Percentiles rank a stretch among this genome's conserved stretches.
These are phyloP conservation scores for Sminthopsis crassicaudata DNA, from an alignment of 2,113 vertebrate genomes.

Conservation along the genomic window DNA sequence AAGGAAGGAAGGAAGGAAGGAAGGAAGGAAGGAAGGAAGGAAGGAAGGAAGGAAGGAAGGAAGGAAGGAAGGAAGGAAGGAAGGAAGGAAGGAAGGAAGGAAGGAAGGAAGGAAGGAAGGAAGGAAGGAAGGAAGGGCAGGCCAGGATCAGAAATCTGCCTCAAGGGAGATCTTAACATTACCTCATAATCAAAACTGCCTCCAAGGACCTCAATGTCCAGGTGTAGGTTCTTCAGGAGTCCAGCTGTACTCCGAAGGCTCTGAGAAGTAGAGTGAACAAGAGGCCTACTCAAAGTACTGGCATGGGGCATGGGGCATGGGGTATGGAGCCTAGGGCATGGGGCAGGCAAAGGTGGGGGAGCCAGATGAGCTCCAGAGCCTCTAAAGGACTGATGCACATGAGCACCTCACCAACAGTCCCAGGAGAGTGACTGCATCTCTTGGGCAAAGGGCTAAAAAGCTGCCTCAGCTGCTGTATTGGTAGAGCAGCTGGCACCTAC, in stretches of 20 bases:
- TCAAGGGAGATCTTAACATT: neutral
- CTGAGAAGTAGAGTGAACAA: slow-evolving; percentile 57
- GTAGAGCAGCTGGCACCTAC: too few relatives aligned
- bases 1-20: too few relatives aligned
- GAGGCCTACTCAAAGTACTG: neutral
- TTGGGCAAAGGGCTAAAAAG: neutral
- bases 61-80: too few relatives aligned
- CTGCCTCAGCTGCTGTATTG: neutral
- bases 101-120: too few relatives aligned
- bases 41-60: accelerated
- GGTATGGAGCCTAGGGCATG: too few relatives aligned
- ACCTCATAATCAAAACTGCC: slow-evolving; percentile 91
- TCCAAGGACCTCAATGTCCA: slow-evolving; percentile 87
- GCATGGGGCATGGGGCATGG: too few relatives aligned
- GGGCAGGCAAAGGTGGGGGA: too few relatives aligned
- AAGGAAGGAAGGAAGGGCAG: too few relatives aligned
- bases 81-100: too few relatives aligned
- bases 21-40: too few relatives aligned
- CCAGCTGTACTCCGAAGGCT: slow-evolving; percentile 78
- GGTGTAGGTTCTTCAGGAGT: slow-evolving; percentile 88
- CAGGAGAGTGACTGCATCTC: too few relatives aligned
- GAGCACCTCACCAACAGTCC: neutral
- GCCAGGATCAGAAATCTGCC: neutral
- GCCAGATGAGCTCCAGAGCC: too few relatives aligned
- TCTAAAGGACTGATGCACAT: neutral